phyloP scores from a whole-genome alignment of 2,888 invertebrate species.

The Leptinotarsa tumamoca region DNA sequence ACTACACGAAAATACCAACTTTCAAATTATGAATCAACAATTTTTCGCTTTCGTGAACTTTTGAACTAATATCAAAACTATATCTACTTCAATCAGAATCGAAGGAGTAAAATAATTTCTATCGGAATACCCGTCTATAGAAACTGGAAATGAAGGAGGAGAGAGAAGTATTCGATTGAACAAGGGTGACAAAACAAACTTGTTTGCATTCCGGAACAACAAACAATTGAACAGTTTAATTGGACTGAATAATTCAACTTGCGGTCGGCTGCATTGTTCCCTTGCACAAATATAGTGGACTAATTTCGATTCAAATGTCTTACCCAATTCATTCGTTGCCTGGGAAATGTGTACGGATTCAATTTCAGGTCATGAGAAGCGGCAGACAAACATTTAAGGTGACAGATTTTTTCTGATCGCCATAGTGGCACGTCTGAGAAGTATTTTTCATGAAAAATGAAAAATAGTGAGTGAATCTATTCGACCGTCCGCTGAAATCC shows the following conservation, averaged over 20 bases:
- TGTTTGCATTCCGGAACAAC: slow-evolving; percentile 24
- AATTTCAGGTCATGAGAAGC: neutral
- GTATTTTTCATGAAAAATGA: too few species aligned
- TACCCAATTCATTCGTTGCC: neutral
- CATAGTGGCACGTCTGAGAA: too few species aligned
- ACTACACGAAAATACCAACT: too few species aligned
- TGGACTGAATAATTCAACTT: slow-evolving; percentile 16
- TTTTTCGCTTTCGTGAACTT: too few species aligned
- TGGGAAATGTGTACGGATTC: neutral
- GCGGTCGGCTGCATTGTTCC: slow-evolving; percentile 2
- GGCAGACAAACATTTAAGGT: too few species aligned
- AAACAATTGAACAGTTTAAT: slow-evolving; percentile 20
- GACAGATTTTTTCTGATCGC: too few species aligned
- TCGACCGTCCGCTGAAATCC: too few species aligned
- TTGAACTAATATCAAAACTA: too few species aligned
- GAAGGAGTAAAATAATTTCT: neutral
- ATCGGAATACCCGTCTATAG: neutral
- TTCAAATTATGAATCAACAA: too few species aligned
- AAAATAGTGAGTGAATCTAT: too few species aligned
- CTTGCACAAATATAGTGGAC: slow-evolving; percentile 5
- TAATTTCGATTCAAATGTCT: slow-evolving; percentile 8
- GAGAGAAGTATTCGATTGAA: slow-evolving; percentile 17
- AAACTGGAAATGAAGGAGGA: neutral
- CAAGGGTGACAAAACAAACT: slow-evolving; percentile 16
- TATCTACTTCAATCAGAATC: neutral